Evolutionary conservation across 2,797 vertebrate species (phyloP), one percentile per base, ranked within the genome.

Genomic region (Leptoclinus maculatus): DNA sequence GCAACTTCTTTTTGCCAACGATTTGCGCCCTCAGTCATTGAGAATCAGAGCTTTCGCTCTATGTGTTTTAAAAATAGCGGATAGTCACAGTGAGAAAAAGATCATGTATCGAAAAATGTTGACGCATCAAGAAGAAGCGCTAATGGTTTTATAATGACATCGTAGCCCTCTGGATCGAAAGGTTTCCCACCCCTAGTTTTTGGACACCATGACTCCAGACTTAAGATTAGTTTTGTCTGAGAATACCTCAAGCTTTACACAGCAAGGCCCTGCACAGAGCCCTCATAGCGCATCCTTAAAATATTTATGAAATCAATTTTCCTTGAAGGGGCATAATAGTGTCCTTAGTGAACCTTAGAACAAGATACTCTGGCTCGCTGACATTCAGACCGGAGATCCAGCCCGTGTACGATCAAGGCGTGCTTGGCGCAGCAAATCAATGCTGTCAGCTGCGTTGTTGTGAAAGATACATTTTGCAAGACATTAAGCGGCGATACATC

Each of bases 291-390:
- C 23, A 67, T 54, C 71, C 64, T 70, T 88, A 58, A 83, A 83
- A 85, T 82, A 86, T 86, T 81, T 85, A 87, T 81, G 51, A 79
- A 89, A 89, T 86, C 83, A 65, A 41, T 90, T 87, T 79, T 71
- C 74, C 71, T 67, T 79, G 59, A 87, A 87, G 80, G 76, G 74
- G 49, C 12, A 8, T 82, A 76, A 86, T 78, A 66, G 81, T 83
- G 72, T 80, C 39, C 66, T 29, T 21, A 13, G 62, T 45, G 62
- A 71, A 71, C 60, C 62, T 60, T 43, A 51, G 66, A 83, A 73
- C 67, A 72, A 71, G 65, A 80, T 63, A 62, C 54, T 75, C 5
- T 21, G 64, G 56, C 66, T 73, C n/a, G 21, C 65, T 67, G 75
- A 74, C 78, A 80, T 87, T 83, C 72, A 81, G 77, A 34, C 74